Evolutionary conservation across 2,888 invertebrate species (phyloP).

Genomic region (Ganaspis brasiliensis): DNA sequence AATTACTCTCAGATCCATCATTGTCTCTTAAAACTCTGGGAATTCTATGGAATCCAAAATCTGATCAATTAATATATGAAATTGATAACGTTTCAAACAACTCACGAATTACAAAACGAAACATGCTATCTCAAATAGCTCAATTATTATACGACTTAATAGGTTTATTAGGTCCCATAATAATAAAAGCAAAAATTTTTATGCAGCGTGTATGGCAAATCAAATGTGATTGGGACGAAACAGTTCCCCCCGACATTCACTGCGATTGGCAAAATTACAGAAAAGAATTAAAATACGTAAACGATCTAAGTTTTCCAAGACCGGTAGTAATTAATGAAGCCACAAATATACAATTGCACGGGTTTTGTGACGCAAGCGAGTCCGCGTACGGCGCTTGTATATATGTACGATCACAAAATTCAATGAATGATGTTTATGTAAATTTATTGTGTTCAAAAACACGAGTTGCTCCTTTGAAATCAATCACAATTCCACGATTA

Average conservation of each 20-base stretch:
- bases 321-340: not conserved
- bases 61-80: not conserved
- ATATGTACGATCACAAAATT: conserved; percentile 1
- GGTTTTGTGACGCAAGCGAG: conserved; percentile 40
- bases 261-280: conserved; percentile 2
- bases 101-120: conserved; percentile 2
- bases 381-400: conserved; percentile 35
- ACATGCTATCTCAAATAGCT: not conserved
- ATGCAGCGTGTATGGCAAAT: not conserved
- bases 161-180: not conserved
- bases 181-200: conserved; percentile 5
- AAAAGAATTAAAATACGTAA: not conserved
- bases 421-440: not conserved
- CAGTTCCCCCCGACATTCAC: conserved; percentile 1
- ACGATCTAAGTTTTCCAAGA: conserved; percentile 28
- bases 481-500: conserved; percentile 2
- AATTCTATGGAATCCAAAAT: conserved; percentile 1
- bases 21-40: conserved; percentile 3
- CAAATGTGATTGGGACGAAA: conserved; percentile 44
- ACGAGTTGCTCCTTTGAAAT: conserved; percentile 27
- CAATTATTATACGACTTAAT: conserved; percentile 4
- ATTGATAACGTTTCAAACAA: conserved; percentile 1
- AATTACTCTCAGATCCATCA: not conserved
- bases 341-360: conserved; percentile 6
- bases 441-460: conserved; percentile 32